These are phyloP conservation scores for Salvator merianae DNA, from an alignment of 2,113 vertebrate genomes.

Conservation along the genomic window DNA sequence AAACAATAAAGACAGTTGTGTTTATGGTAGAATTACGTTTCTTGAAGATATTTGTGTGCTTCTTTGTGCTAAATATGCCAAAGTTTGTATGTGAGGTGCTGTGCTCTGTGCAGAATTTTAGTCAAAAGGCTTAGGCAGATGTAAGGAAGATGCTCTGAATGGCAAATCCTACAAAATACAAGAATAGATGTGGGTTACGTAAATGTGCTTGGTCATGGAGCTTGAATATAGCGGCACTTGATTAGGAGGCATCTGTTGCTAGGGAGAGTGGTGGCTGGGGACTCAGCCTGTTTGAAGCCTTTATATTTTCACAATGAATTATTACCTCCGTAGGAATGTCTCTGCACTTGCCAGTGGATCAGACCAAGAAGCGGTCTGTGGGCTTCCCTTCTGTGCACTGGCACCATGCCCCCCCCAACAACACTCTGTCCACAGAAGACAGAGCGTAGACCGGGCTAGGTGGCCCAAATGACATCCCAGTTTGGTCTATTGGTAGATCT, in stretches of 20 bases:
- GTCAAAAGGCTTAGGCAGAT: background rate
- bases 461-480: too few relatives aligned
- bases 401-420: too few relatives aligned
- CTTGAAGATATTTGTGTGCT: background rate
- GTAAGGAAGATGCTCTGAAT: background rate
- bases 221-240: background rate
- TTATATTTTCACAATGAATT: conserved; percentile 1
- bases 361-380: too few relatives aligned
- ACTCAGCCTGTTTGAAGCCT: background rate
- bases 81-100: background rate
- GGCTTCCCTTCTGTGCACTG: too few relatives aligned
- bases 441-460: too few relatives aligned
- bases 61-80: background rate
- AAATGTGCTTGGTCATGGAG: background rate
- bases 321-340: background rate
- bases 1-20: background rate
- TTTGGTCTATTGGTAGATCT: too few relatives aligned
- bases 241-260: conserved; percentile 20
- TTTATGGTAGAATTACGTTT: background rate
- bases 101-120: background rate
- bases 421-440: too few relatives aligned
- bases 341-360: too few relatives aligned
- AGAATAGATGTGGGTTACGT: background rate
- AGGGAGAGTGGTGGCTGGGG: background rate
- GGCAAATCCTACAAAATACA: background rate